Base-by-base conservation (phyloP, 2,113 vertebrate species). In the Notechis scutatus region DNA sequence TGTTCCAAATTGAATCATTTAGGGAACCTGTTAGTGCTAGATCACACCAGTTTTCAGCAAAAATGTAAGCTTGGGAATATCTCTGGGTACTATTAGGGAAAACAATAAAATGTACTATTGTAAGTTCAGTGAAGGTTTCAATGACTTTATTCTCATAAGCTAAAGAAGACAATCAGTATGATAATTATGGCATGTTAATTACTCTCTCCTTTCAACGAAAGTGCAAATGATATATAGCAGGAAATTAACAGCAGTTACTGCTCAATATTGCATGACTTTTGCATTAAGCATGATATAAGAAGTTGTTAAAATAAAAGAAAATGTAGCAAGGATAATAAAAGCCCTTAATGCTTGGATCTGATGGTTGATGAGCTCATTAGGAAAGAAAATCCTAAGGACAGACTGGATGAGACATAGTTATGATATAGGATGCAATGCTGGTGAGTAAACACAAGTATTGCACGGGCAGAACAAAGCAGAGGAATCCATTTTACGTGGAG, bases 231-330 rank as follows among this genome's bases (percentile, higher is more conserved):
- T 97, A 97, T 98, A 98, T 96, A 97, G 95, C 95, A 97, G 97
- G 97, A 98, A 98, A 98, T 98, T 98, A 98, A 97, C 96, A 97
- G 97, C 96, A 98, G 97, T 98, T 98, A 98, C 97, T 98, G 97
- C 94, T 98, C 97, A 98, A 97, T 98, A 98, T 97, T 98, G 98
- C 98, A 98, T 98, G 98, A 98, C 98, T 98, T 98, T 96, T 97
- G 96, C 96, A 98, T 98, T 98, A 98, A 98, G 96, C 97, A 96
- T 97, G 97, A 97, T 98, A 98, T 95, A 96, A 98, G 94, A 97
- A 97, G 96, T 97, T 98, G 97, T 98, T 98, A 97, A 98, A 98
- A 98, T 97, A 98, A 97, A 97, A 89, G 97, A 97, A 98, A 98
- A 98, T 97, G 96, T 97, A 96, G 94, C 54, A 95, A 85, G 96